These are phyloP conservation scores for Paradoxurus hermaphroditus DNA, from an alignment of 2,113 vertebrate species.

Conservation along the genomic window DNA sequence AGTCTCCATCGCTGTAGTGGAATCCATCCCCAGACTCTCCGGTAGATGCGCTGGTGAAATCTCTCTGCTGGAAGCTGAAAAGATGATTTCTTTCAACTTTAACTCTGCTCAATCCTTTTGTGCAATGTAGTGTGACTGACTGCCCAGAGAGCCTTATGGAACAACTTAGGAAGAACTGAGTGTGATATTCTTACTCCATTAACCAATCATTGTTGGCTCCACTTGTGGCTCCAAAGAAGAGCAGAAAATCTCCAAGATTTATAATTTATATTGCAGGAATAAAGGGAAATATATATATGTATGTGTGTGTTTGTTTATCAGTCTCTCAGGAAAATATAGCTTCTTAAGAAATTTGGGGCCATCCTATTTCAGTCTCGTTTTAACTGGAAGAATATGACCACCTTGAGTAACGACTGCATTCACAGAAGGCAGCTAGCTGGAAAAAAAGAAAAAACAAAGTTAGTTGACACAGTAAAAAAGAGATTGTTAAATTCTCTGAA, in stretches of 20 bases:
- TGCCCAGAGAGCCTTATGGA: conserved; percentile 71
- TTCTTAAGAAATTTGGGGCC: conserved; percentile 86
- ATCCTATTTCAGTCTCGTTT: conserved; percentile 87
- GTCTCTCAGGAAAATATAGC: conserved; percentile 84
- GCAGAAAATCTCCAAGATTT: conserved; percentile 78
- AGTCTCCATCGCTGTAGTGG: conserved; percentile 76
- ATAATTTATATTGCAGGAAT: conserved; percentile 83
- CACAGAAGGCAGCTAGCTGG: conserved; percentile 94
- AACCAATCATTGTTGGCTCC: conserved; percentile 66
- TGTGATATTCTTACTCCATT: conserved; percentile 61
- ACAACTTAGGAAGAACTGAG: conserved; percentile 55
- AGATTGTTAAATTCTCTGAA: neutral
- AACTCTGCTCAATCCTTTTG: conserved; percentile 67
- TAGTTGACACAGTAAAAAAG: conserved; percentile 43
- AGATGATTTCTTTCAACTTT: conserved; percentile 67
- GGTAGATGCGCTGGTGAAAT: conserved; percentile 80
- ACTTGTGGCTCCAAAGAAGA: conserved; percentile 70
- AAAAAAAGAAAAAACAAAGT: conserved; percentile 76
- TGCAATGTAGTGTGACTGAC: conserved; percentile 82
- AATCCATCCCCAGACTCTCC: conserved; percentile 59
- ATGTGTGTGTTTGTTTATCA: conserved; percentile 80
- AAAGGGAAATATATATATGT: conserved; percentile 41
- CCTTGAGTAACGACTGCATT: conserved; percentile 84
- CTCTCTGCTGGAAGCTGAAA: conserved; percentile 62
- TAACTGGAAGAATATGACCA: conserved; percentile 86